phyloP scores from a whole-genome alignment of 2,797 vertebrate genomes.

The Psittacula derbiana region DNA sequence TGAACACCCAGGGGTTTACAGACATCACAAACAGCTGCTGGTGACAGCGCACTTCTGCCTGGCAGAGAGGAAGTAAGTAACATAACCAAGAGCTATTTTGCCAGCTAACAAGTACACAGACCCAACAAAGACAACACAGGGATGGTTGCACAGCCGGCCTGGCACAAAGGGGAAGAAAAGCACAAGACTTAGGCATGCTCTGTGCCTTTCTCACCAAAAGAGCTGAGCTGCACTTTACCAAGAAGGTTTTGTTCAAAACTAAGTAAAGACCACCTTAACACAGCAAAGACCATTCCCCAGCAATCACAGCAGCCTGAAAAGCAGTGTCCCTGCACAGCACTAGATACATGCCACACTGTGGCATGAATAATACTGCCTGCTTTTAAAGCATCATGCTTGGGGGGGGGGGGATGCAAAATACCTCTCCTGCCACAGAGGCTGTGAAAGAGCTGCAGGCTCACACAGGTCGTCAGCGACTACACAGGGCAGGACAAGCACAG shows the following conservation, averaged over 20 bases:
- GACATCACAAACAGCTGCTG: not conserved
- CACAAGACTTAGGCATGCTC: not conserved
- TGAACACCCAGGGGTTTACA: constrained; percentile 30
- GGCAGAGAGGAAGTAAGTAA: not conserved
- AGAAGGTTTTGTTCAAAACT: not conserved
- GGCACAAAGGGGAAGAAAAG: not conserved
- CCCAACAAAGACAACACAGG: not conserved
- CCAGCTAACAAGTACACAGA: not conserved
- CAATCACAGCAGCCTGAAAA: not conserved
- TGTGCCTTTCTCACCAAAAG: not conserved
- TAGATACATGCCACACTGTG: not conserved
- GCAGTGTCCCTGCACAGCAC: rapidly evolving
- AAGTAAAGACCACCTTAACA: not conserved
- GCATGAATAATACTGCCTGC: not conserved
- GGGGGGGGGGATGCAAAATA: not conserved
- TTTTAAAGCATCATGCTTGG: not conserved
- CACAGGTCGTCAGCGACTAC: rapidly evolving
- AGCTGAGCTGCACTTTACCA: not conserved
- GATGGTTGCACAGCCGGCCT: not conserved
- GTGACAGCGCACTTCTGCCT: not conserved
- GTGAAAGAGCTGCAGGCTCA: not conserved
- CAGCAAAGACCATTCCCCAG: not conserved
- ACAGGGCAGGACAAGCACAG: not conserved
- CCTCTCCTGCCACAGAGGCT: rapidly evolving
- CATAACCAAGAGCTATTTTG: not conserved